phyloP scores from a whole-genome alignment of 1,140 invertebrate species.

The Euglossa dilemma region DNA sequence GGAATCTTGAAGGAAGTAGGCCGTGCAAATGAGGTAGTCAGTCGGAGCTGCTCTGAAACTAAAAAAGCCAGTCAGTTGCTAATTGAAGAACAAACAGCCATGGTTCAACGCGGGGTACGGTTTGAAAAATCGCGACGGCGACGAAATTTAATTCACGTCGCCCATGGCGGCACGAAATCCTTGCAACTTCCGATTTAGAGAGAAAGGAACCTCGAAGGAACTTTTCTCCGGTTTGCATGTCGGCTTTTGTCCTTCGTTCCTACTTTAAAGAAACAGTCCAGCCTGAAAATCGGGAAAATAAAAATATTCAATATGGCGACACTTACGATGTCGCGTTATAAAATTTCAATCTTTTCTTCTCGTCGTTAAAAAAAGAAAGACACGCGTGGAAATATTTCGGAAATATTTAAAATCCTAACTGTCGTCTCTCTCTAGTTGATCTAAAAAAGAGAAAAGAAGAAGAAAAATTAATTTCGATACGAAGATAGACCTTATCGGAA shows the following conservation, averaged over 20 bases:
- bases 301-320: too few relatives aligned
- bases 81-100: constrained; percentile 78
- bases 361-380: not conserved
- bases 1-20: constrained; percentile 70
- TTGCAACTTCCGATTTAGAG: not conserved
- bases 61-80: constrained; percentile 69
- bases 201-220: too few relatives aligned
- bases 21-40: constrained; percentile 74
- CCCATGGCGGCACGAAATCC: not conserved
- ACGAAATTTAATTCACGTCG: not conserved
- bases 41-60: constrained; percentile 62
- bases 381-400: too few relatives aligned
- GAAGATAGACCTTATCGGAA: not conserved
- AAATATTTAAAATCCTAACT: too few relatives aligned
- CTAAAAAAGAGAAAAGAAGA: too few relatives aligned
- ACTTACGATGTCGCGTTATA: not conserved
- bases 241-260: too few relatives aligned
- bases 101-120: constrained; percentile 59
- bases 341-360: not conserved
- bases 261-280: too few relatives aligned
- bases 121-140: constrained; percentile 13
- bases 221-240: too few relatives aligned
- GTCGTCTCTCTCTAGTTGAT: not conserved
- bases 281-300: too few relatives aligned
- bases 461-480: not conserved